phyloP scores from a whole-genome alignment of 1,140 invertebrate genomes.

The Hyphantria cunea region DNA sequence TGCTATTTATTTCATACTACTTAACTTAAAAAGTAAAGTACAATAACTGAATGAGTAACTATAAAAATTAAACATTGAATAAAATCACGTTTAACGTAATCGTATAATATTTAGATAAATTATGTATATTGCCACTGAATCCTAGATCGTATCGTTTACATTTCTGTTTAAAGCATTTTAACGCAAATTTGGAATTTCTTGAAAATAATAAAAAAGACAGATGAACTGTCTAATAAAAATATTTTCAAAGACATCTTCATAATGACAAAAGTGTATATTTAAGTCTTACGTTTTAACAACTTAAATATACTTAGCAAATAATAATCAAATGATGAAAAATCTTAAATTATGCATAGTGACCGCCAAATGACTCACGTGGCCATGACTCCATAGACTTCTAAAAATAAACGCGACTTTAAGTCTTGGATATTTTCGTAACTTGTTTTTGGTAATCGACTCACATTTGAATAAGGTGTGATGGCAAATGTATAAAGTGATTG shows the following conservation, averaged over 20 bases:
- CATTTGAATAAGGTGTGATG: conserved; percentile 1
- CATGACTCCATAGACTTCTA: conserved; percentile 23
- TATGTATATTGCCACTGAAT: no score
- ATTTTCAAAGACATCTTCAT: background rate
- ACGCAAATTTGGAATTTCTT: background rate
- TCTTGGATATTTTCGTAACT: conserved; percentile 29
- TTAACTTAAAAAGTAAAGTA: no score
- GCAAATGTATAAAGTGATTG: no score
- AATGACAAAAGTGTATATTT: background rate
- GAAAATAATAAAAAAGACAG: no score
- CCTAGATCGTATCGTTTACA: no score
- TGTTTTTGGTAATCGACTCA: conserved; percentile 21
- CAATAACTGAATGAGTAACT: no score
- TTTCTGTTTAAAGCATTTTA: background rate
- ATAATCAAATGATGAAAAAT: conserved; percentile 18
- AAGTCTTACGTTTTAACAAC: conserved; percentile 3
- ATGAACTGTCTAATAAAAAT: background rate
- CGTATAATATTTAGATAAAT: no score
- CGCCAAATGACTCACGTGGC: conserved; percentile 24
- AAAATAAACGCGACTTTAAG: conserved; percentile 23
- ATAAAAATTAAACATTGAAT: no score
- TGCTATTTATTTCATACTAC: no score
- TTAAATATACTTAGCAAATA: conserved; percentile 6
- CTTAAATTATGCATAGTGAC: conserved; percentile 10
- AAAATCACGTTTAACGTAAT: no score